These are phyloP conservation scores for Lepeophtheirus nordmannii DNA, from an alignment of 2,888 invertebrate genomes.

Conservation along the genomic window DNA sequence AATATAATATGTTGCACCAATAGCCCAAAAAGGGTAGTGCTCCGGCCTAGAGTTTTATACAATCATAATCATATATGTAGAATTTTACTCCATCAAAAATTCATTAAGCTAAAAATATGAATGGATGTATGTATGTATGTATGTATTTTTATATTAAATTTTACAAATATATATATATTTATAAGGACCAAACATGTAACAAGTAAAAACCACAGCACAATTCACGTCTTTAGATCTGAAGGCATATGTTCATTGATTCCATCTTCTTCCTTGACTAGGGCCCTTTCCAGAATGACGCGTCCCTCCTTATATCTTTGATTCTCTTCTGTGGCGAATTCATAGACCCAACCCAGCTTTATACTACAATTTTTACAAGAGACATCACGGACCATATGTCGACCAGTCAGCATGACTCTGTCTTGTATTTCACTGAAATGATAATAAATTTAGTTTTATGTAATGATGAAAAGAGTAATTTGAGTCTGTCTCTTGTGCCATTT, in stretches of 20 bases:
- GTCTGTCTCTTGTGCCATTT: no score
- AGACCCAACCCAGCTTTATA: conserved; percentile 93
- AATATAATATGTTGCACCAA: no score
- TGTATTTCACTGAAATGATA: conserved; percentile 56
- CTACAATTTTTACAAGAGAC: conserved; percentile 95
- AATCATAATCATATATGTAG: no score
- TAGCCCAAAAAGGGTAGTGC: no score
- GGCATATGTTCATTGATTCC: conserved; percentile 46
- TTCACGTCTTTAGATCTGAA: neutral
- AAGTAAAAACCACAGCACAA: no score
- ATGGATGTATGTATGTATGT: no score
- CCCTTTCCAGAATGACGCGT: conserved; percentile 83
- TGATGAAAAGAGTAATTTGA: no score
- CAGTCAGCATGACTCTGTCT: conserved; percentile 92
- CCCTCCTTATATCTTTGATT: conserved; percentile 95
- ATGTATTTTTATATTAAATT: no score
- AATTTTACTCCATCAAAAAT: no score
- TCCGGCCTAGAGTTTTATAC: no score
- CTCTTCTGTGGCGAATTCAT: conserved; percentile 95
- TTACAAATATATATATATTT: no score
- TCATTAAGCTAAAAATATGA: no score
- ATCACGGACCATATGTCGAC: conserved; percentile 94
- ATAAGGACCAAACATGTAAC: neutral
- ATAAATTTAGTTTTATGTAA: neutral
- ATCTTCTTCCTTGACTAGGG: conserved; percentile 84